Base-by-base conservation (phyloP, 2,113 vertebrate genomes). In the Dasypus novemcinctus region DNA sequence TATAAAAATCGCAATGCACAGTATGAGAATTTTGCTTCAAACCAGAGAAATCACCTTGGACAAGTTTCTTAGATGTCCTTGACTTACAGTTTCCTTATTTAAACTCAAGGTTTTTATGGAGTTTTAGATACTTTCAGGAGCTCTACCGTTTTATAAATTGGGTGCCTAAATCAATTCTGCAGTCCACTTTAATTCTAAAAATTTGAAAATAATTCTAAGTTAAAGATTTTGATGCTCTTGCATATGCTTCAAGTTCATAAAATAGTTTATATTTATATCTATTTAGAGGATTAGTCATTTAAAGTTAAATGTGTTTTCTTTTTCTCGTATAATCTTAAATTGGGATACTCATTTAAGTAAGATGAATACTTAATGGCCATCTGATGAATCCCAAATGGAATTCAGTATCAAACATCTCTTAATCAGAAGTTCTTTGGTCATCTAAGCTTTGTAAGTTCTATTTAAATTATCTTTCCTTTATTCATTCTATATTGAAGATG, bases 191-290 rank as follows among this genome's bases (percentile, higher is more conserved):
- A 80, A 79, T 87, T 89, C 59, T 79, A 59, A 9, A 9, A 94
- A 72, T 85, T 80, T 23, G 13, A 95, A 91, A 93, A 76, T 89
- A 90, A 75, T 80, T 93, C n/a, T 87, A 80, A 61, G 18, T 66
- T 69, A 90, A 91, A 92, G 5, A 76, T 68, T 75, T 74, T 38
- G 88, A 49, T 46, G 6, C 54, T 7, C 1, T 57, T 54, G 12
- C 7, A 64, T 64, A 31, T 52, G 29, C 43, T 92, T 71, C 4
- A 63, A 61, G 69, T n/a, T n/a, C n/a, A n/a, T n/a, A n/a, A n/a
- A n/a, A n/a, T n/a, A n/a, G n/a, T 66, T 89, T 80, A 87, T 25
- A 81, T 52, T 82, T 36, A 64, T 9, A 49, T 6, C 23, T 86
- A 31, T 87, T 82, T 87, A 54, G 23, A 0, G 12, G 92, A 93